These are phyloP conservation scores for Aramus guarauna DNA, from an alignment of 2,113 vertebrate species.

Conservation along the genomic window DNA sequence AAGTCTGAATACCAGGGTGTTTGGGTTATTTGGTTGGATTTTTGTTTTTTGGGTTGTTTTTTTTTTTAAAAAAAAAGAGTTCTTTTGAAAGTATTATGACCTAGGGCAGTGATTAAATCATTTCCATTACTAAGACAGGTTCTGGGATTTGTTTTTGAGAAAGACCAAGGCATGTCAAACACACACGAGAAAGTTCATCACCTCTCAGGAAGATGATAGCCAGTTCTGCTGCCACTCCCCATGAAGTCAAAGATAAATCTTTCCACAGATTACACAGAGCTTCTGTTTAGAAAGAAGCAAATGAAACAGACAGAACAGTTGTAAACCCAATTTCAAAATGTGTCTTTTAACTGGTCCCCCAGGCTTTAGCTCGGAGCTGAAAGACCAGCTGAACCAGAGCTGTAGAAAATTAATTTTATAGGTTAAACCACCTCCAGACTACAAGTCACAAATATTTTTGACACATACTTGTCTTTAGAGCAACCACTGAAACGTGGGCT, in stretches of 20 bases:
- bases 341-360: neutral
- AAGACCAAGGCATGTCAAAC: neutral
- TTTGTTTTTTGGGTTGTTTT: too few relatives aligned
- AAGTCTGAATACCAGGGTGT: conserved; percentile 29
- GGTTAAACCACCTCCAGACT: neutral
- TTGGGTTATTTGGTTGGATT: neutral
- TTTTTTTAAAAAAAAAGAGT: neutral
- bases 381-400: neutral
- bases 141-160: conserved; percentile 39
- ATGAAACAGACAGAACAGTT: neutral
- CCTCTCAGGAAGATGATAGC: neutral
- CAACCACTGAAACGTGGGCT: neutral
- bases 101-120: conserved; percentile 18
- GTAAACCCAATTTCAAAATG: neutral
- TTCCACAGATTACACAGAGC: neutral
- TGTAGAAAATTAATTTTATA: neutral
- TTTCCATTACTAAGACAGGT: conserved; percentile 34
- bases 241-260: neutral
- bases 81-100: conserved; percentile 38
- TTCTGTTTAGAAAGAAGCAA: neutral
- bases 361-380: neutral
- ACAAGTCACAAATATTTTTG: neutral
- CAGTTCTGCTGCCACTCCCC: neutral
- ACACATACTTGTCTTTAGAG: neutral
- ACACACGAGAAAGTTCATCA: neutral